A percentile compares a stretch with the other conserved stretches of the same genome.
Conservation (phyloP, 1,140 invertebrate species). For the Drosophila nasuta region DNA sequence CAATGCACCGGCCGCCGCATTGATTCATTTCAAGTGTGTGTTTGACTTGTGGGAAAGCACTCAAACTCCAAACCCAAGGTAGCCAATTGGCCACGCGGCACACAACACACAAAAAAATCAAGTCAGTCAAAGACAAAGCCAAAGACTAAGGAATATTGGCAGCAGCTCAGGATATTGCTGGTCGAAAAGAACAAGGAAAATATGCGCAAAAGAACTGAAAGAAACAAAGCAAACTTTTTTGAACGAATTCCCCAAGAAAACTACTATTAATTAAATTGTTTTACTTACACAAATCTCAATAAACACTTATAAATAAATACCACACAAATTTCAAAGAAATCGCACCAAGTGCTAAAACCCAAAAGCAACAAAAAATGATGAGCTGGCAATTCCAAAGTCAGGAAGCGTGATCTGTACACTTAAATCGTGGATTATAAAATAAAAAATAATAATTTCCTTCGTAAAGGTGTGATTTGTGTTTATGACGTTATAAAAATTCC, state of each 20-base stretch:
- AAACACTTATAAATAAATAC: background rate
- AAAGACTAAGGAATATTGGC: constrained; percentile 1
- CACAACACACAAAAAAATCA: constrained; percentile 4
- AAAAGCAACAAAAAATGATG: constrained; percentile 7
- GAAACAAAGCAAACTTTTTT: background rate
- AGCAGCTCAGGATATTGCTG: constrained; percentile 18
- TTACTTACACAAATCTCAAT: background rate
- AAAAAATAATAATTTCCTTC: constrained; percentile 9
- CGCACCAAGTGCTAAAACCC: background rate
- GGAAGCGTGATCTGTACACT: background rate
- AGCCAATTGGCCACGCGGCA: constrained; percentile 34
- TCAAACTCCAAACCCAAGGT: constrained; percentile 14
- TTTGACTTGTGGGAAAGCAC: constrained; percentile 67
- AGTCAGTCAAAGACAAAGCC: background rate
- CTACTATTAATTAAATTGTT: too few relatives aligned
- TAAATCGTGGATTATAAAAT: constrained; percentile 12
- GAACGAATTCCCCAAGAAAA: background rate
- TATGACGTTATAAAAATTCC: constrained; percentile 18
- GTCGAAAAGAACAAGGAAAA: background rate
- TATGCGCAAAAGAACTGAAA: background rate
- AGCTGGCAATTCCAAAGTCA: background rate
- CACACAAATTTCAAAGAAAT: background rate
- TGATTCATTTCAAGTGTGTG: constrained; percentile 61
- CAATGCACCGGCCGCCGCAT: constrained; percentile 51
- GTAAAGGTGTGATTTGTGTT: constrained; percentile 33